Base-by-base conservation (phyloP, 2,888 invertebrate species). In the Leucophenga maculata region DNA sequence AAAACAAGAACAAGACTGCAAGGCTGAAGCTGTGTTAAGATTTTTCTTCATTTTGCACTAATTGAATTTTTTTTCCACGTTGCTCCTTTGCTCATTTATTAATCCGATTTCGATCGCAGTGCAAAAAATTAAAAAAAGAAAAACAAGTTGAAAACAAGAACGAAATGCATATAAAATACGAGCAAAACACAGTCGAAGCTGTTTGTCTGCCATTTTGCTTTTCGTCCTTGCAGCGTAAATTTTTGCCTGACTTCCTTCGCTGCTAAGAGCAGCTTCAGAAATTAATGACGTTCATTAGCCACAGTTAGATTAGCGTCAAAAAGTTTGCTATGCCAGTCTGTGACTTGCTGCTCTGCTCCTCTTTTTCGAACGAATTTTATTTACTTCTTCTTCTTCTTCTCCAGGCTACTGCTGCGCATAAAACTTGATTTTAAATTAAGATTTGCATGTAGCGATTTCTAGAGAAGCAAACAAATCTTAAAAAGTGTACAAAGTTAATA, bases 261-360 rank as follows among this genome's bases (percentile, higher is more conserved):
- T 54, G 66, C 31, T 55, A 65, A 67, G n/a, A n/a, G 69, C 60
- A 44, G 20, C 46, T 16, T 57, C 32, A 46, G 75, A 74, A 81
- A 82, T 77, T 84, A 84, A 83, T 83, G 81, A 72, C 79, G 75
- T 80, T 84, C 83, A 83, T 83, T 83, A 83, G 83, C 76, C 72
- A 72, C 80, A 77, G 77, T 79, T 78, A 79, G 82, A 78, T 79
- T 72, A 75, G 72, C 74, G 77, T 79, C 77, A 65, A 52, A 55
- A 48, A 67, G 48, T 59, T 67, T 55, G 39, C 54, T 50, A 26
- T 26, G 26, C 26, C 26, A 26, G 26, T 26, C 26, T 26, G 26
- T 64, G 14, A 64, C 39, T 26, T 62, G 20, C 44, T 20, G 62
- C 60, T 60, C 22, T 31, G 4, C 57, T 65, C n/a, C 16, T 39